Conservation (phyloP, 2,113 vertebrate species). For the Paramormyrops kingsleyae region DNA sequence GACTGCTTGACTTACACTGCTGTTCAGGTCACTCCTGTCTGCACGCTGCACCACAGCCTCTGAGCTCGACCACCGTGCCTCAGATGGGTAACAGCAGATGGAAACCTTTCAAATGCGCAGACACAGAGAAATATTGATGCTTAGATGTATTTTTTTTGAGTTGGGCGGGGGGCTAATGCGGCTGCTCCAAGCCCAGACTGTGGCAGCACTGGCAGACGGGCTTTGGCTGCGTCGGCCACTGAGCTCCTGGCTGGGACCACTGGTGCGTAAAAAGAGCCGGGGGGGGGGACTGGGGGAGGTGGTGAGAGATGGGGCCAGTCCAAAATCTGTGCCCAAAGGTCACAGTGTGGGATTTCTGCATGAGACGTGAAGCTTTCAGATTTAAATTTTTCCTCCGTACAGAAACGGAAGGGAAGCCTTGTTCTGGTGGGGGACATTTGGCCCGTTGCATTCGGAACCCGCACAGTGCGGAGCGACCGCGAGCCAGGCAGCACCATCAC, state of each 20-base stretch:
- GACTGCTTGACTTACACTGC: background rate
- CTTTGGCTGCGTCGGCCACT: slow-evolving; percentile 15
- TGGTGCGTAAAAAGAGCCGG: slow-evolving; percentile 12
- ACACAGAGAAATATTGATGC: background rate
- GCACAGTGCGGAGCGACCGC: background rate
- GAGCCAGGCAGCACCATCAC: background rate
- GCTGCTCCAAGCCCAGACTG: slow-evolving; percentile 13
- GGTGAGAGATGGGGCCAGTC: background rate
- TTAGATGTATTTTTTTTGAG: background rate
- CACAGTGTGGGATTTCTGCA: background rate
- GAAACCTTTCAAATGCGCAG: background rate
- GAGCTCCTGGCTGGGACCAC: slow-evolving; percentile 32
- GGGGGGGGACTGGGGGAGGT: slow-evolving; percentile 16
- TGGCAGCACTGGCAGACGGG: slow-evolving; percentile 17
- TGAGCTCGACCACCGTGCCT: background rate
- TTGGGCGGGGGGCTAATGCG: background rate
- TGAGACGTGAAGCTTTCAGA: background rate
- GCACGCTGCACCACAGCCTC: background rate
- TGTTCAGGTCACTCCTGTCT: background rate
- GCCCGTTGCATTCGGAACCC: background rate
- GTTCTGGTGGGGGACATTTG: background rate
- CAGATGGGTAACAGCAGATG: background rate
- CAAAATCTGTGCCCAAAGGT: background rate
- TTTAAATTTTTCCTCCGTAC: background rate
- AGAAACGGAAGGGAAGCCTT: background rate